Conservation (phyloP, 2,797 vertebrate genomes). For the Dendrocincla fuliginosa region DNA sequence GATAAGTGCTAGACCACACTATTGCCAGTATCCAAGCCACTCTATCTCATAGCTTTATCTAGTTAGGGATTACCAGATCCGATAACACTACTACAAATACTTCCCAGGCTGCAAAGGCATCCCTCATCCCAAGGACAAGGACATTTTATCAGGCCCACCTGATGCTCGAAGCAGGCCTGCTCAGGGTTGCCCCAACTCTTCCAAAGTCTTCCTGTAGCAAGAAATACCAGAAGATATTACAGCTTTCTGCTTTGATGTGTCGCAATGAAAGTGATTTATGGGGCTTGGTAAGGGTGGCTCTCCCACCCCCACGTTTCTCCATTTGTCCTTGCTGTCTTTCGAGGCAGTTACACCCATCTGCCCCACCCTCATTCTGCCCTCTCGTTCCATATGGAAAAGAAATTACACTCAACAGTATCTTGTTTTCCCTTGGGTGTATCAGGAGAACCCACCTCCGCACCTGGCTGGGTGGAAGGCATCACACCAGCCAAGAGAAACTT, state of each 20-base stretch:
- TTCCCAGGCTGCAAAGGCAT: background rate
- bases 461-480: background rate
- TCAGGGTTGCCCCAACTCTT: background rate
- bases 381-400: background rate
- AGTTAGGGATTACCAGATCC: background rate
- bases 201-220: background rate
- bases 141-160: background rate
- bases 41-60: background rate
- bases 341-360: background rate
- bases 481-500: background rate
- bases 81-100: background rate
- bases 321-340: background rate
- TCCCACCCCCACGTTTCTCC: background rate
- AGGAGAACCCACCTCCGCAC: background rate
- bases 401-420: background rate
- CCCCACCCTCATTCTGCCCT: background rate
- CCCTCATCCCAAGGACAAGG: background rate
- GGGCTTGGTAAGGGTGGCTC: background rate
- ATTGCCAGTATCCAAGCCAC: background rate
- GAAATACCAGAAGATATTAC: background rate
- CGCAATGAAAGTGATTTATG: background rate
- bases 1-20: accelerated
- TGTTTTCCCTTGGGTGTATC: background rate
- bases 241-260: background rate
- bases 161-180: background rate